Evolutionary conservation across 2,888 invertebrate species (phyloP).

Genomic region (Athrips mouffetella): DNA sequence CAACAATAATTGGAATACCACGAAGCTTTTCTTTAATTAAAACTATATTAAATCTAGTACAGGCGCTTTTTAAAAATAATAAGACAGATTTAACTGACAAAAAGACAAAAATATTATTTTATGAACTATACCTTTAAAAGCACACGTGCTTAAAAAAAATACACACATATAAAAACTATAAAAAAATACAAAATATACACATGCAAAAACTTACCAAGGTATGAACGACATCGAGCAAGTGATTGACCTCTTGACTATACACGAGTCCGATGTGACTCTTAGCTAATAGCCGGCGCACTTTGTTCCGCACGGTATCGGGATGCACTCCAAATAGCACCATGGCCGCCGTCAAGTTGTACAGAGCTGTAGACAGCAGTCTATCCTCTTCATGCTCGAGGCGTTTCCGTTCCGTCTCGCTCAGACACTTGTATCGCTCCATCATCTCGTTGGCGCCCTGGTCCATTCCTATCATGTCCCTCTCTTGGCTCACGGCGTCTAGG

Average conservation of each 20-base stretch:
- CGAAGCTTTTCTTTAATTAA: too few species aligned
- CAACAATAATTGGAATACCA: too few species aligned
- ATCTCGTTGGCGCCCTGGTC: constrained; percentile 99
- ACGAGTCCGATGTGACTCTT: constrained; percentile 99
- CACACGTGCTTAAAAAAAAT: too few species aligned
- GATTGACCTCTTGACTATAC: constrained; percentile 98
- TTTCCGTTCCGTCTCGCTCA: constrained; percentile 95
- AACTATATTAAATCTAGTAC: too few species aligned
- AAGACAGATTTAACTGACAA: too few species aligned
- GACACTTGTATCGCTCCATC: constrained; percentile 97
- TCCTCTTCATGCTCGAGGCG: constrained; percentile 99
- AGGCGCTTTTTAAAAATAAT: too few species aligned
- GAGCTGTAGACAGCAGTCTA: constrained; percentile 93
- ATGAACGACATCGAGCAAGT: constrained; percentile 95
- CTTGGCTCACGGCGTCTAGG: constrained; percentile 97
- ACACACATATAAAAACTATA: not conserved
- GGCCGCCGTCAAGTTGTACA: constrained; percentile 97
- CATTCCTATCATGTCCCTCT: constrained; percentile 99
- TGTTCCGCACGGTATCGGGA: constrained; percentile 89
- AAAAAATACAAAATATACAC: not conserved
- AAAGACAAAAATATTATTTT: too few species aligned
- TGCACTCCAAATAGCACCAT: constrained; percentile 95
- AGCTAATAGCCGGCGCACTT: constrained; percentile 93
- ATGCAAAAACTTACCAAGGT: constrained; percentile 88
- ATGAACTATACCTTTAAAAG: too few species aligned